Percentiles rank a stretch among this genome's conserved stretches.
phyloP scores from a whole-genome alignment of 2,888 invertebrate genomes.

The Erannis defoliaria region DNA sequence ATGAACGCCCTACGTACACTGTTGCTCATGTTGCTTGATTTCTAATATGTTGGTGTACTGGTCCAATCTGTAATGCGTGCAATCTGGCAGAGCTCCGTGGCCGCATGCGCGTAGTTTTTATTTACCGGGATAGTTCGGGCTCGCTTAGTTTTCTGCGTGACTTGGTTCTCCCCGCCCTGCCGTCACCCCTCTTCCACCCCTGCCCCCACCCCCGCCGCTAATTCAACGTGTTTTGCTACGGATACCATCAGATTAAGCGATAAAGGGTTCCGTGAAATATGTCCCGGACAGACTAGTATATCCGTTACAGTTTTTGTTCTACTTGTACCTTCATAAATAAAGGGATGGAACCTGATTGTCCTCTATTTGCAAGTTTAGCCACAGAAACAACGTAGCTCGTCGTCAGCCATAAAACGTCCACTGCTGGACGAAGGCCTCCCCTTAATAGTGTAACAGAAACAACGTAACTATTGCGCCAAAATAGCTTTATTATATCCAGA shows the following conservation, averaged over 20 bases:
- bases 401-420: background rate
- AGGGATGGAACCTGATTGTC: background rate
- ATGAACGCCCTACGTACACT: too few species aligned
- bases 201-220: conserved; percentile 28
- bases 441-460: too few species aligned
- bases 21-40: too few species aligned
- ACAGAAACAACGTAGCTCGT: background rate
- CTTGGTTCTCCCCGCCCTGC: conserved; percentile 35
- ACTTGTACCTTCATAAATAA: conserved; percentile 23
- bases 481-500: too few species aligned
- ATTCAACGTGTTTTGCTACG: conserved; percentile 34
- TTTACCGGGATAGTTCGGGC: conserved; percentile 48
- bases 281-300: conserved; percentile 23
- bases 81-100: conserved; percentile 18
- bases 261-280: conserved; percentile 40
- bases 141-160: conserved; percentile 53
- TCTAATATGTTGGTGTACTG: conserved; percentile 11
- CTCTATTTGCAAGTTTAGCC: background rate
- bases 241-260: conserved; percentile 39
- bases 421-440: too few species aligned
- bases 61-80: background rate
- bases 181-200: conserved; percentile 29
- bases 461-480: too few species aligned
- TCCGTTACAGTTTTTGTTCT: conserved; percentile 29
- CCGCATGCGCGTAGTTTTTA: conserved; percentile 45